phyloP scores from a whole-genome alignment of 2,113 vertebrate genomes.

The Suncus etruscus region DNA sequence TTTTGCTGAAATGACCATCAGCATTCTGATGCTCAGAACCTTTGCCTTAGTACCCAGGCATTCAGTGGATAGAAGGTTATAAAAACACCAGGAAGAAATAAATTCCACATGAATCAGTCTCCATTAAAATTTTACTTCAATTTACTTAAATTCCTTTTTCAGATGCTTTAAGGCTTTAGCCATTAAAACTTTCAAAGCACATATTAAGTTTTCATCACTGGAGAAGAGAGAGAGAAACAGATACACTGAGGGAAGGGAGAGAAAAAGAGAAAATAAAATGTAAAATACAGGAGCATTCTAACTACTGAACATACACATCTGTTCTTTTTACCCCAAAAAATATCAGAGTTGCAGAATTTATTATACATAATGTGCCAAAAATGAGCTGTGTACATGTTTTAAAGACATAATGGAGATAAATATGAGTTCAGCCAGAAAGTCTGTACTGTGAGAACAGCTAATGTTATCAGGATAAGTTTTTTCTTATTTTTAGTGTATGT shows the following conservation, averaged over 20 bases:
- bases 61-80: neutral
- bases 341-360: constrained; percentile 54
- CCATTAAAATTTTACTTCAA: neutral
- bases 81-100: constrained; percentile 37
- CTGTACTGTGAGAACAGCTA: constrained; percentile 43
- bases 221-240: too few species aligned
- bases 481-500: constrained; percentile 62
- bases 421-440: constrained; percentile 49
- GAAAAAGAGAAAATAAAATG: neutral
- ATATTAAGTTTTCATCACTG: neutral
- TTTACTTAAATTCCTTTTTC: neutral
- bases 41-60: constrained; percentile 40
- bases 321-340: neutral
- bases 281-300: neutral
- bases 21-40: constrained; percentile 6
- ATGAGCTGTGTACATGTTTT: too few species aligned
- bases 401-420: constrained; percentile 49
- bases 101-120: neutral
- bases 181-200: constrained; percentile 34
- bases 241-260: neutral
- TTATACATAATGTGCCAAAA: constrained; percentile 10
- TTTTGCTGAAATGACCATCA: constrained; percentile 40
- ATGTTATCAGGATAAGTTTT: constrained; percentile 37
- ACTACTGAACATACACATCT: neutral
- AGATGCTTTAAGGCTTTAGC: constrained; percentile 10